Conservation (phyloP, 2,797 vertebrate species). For the Muscicapa striata region DNA sequence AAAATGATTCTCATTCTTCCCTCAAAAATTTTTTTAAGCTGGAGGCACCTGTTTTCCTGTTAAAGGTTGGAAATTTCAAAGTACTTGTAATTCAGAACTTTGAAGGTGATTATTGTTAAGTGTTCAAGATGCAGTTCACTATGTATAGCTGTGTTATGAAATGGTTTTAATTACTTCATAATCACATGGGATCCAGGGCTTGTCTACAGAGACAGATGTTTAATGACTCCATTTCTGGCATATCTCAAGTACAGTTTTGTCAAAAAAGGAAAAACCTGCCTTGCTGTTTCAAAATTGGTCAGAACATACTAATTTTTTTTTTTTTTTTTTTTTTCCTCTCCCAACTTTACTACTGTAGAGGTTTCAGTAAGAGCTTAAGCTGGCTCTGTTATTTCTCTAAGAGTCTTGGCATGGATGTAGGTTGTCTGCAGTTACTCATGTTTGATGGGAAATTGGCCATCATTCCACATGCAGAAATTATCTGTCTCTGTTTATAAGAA, state of each 20-base stretch:
- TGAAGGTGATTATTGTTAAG: not conserved
- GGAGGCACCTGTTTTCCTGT: not conserved
- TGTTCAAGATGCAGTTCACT: not conserved
- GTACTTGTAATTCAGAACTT: not conserved
- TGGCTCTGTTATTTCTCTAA: not conserved
- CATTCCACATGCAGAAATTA: not conserved
- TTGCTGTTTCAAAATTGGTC: not conserved
- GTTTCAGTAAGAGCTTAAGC: not conserved
- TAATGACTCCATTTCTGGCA: not conserved
- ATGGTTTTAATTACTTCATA: conserved; percentile 36
- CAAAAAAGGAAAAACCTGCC: not conserved
- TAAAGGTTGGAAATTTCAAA: not conserved
- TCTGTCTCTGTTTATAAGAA: not conserved
- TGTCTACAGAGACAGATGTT: not conserved
- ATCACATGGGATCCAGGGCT: not conserved
- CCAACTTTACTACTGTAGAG: fast-evolving
- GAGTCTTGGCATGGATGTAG: not conserved
- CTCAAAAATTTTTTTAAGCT: not conserved
- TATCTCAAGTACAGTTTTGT: not conserved
- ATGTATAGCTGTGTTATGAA: not conserved
- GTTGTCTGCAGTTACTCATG: not conserved
- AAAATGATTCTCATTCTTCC: not conserved
- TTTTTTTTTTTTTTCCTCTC: not conserved
- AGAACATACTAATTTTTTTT: not conserved
- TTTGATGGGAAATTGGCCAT: not conserved